Evolutionary conservation across 2,888 invertebrate genomes (phyloP).

Genomic region (Agrypnus murinus): DNA sequence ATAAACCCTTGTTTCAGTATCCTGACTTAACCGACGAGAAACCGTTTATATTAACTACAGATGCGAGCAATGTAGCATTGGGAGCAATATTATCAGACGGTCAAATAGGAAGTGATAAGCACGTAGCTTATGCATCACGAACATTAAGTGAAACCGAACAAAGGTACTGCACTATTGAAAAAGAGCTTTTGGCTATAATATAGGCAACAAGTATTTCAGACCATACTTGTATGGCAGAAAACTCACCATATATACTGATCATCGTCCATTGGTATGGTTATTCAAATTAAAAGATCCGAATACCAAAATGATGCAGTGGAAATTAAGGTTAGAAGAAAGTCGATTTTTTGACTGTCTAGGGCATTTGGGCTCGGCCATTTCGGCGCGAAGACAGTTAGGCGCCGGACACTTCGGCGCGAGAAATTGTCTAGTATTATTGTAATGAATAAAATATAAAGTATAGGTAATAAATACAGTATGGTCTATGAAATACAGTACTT

Average conservation of each 20-base stretch:
- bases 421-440: too few species aligned
- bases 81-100: conserved; percentile 57
- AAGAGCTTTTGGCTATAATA: conserved; percentile 54
- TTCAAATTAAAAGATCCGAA: too few species aligned
- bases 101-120: conserved; percentile 49
- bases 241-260: conserved; percentile 48
- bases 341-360: too few species aligned
- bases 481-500: too few species aligned
- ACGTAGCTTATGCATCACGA: conserved; percentile 52
- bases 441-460: too few species aligned
- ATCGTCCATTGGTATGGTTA: conserved; percentile 51
- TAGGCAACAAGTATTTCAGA: conserved; percentile 53
- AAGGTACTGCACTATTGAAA: conserved; percentile 54
- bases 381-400: too few species aligned
- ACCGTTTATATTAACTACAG: conserved; percentile 56
- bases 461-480: too few species aligned
- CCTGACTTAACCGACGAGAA: conserved; percentile 58
- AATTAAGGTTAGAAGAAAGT: too few species aligned
- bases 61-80: conserved; percentile 52
- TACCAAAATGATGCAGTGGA: too few species aligned
- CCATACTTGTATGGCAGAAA: conserved; percentile 50
- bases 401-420: too few species aligned
- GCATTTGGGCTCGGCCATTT: too few species aligned
- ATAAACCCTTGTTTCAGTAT: conserved; percentile 54
- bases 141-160: conserved; percentile 45